Evolutionary conservation across 2,797 vertebrate genomes (phyloP), one percentile per base, ranked within the genome.

Genomic region (Carcharodon carcharias): DNA sequence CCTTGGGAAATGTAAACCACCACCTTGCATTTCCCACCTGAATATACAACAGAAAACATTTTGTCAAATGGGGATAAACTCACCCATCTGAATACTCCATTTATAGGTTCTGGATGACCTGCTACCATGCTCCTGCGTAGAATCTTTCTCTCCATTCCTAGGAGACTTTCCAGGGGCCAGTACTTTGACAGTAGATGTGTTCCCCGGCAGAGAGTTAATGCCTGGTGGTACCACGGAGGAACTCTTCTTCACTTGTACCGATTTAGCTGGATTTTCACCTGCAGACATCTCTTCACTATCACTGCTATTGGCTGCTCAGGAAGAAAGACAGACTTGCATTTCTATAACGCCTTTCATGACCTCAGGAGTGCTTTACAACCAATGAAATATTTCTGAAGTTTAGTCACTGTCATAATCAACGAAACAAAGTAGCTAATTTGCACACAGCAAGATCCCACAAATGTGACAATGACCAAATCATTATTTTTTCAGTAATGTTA

Each of bases 61-160:
- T 3, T 63, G 58, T 18, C 45, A 73, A 58, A 82, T 21, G 77
- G 54, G 28, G 1, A 9, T 40, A 50, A 21, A 85, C 98, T 97
- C 96, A 98, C 98, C 98, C 98, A 98, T 98, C 97, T 98, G 98
- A 97, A 98, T 98, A 96, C 98, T 98, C 98, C 98, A 98, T 97
- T 98, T 98, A 97, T 98, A 98, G 67, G 98, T 97, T 0, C 98
- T 97, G 0, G 98, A 97, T 0, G 97, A 97, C 96, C 98, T 97
- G 82, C 97, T 97, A 1, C 98, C 97, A 96, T 97, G 96, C 88
- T 91, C 87, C 96, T 96, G 94, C 56, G 94, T 2, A 35, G 50
- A n/a, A 35, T 95, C 50, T 69, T 96, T 31, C 63, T 98, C 98
- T 0, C 97, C 96, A 80, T 98, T 98, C 96, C 98, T 98, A 97